Conservation (phyloP, 2,888 invertebrate species). For the Nysson spinosus region DNA sequence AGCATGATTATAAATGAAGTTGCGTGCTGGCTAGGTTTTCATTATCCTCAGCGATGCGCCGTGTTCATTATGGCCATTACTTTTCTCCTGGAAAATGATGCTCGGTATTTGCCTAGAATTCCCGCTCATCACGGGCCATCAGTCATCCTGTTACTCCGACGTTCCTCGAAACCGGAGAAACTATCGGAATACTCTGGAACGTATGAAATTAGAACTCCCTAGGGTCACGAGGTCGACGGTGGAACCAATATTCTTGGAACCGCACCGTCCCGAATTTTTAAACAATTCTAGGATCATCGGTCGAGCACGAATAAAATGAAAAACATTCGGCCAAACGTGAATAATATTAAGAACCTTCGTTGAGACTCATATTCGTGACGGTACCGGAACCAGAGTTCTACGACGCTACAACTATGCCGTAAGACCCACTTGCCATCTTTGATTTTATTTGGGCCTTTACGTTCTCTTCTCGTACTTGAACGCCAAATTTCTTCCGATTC, state of each 20-base stretch:
- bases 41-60: background rate
- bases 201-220: slow-evolving; percentile 14
- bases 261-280: no score
- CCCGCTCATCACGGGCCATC: slow-evolving; percentile 22
- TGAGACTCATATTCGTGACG: no score
- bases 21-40: background rate
- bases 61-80: slow-evolving; percentile 8
- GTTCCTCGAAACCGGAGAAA: background rate
- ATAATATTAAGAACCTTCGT: no score
- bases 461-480: no score
- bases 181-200: slow-evolving; percentile 1
- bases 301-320: no score
- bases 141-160: slow-evolving; percentile 18
- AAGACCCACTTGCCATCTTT: no score
- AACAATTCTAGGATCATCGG: no score
- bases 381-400: no score
- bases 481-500: no score
- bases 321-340: no score
- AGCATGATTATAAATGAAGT: slow-evolving; percentile 2
- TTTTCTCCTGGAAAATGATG: background rate
- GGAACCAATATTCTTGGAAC: background rate
- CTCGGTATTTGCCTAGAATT: slow-evolving; percentile 18
- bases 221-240: background rate
- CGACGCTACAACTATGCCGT: no score
- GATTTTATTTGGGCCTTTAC: no score